Evolutionary conservation across 1,140 invertebrate genomes (phyloP), one percentile per base, ranked within the genome.

Genomic region (Mactra quadrangularis): DNA sequence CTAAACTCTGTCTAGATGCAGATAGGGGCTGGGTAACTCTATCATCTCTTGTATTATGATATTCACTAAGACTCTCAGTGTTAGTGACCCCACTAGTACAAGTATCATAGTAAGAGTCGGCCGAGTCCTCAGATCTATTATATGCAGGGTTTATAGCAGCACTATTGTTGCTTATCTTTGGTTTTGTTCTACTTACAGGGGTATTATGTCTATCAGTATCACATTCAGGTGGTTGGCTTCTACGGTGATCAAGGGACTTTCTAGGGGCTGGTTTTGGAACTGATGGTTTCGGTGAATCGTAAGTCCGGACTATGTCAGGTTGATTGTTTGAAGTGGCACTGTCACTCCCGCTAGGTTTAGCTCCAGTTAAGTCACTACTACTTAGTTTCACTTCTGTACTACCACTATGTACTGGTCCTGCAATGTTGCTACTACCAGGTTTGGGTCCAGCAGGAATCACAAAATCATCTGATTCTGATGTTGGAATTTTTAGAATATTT

Each of bases 381-480:
- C 35, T 64, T 33, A 13, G 15, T 22, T 62, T 1, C 19, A 2
- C 1, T 35, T 9, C 4, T 7, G 27, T 33, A 9, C 41, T 64
- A 31, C 13, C 19, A 22, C 13, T 68, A 31, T 3, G 64, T 25
- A 17, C 22, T 68, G 25, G 38, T 41, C 41, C 27, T 25, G 41
- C 27, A n/a, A 22, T 15, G 47, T 50, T 41, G 47, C 64, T 68
- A 9, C 64, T 17, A 3, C 64, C 64, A 17, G 64, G 64, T 33
- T 68, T 68, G 22, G 64, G 64, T 50, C 64, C 64, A 27, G 64
- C 64, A 31, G 64, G 64, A 11, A 68, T 41, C 47, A 68, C 64
- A 68, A 68, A 52, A 45, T 68, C 45, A 31, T 68, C 64, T 50
- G 64, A 22, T 13, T 29, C 41, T 19, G 27, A 15, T 29, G 25